A percentile compares a stretch with the other conserved stretches of the same genome.
These are phyloP conservation scores for Zosterops borbonicus DNA, from an alignment of 2,113 vertebrate species.

Conservation along the genomic window DNA sequence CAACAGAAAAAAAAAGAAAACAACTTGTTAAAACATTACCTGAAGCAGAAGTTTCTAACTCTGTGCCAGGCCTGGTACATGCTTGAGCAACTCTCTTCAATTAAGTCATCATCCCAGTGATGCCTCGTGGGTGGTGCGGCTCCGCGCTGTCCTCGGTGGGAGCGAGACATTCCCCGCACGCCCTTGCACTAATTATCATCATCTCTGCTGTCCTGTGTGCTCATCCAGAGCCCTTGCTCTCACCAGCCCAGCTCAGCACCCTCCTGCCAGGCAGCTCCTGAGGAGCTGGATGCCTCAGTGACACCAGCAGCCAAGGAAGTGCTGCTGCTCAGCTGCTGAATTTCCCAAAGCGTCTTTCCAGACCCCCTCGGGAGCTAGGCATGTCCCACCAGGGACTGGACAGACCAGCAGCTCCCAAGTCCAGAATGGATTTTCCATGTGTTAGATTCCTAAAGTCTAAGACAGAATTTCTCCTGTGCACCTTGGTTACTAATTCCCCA, in stretches of 20 bases:
- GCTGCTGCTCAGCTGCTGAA: neutral
- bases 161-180: neutral
- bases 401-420: neutral
- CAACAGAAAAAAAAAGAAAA: constrained; percentile 8
- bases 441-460: neutral
- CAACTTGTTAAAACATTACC: constrained; percentile 66
- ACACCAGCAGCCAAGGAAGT: neutral
- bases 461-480: neutral
- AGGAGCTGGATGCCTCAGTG: neutral
- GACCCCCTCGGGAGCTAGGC: neutral
- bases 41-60: constrained; percentile 43
- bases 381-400: neutral
- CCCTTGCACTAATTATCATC: neutral
- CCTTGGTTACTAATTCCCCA: neutral
- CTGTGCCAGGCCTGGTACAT: constrained; percentile 7
- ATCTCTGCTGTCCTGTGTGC: neutral
- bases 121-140: constrained; percentile 35
- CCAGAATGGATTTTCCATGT: neutral
- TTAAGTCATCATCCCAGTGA: neutral
- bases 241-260: neutral
- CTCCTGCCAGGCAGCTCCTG: neutral
- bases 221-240: neutral
- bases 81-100: constrained; percentile 44
- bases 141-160: neutral
- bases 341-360: neutral